These are phyloP conservation scores for Candidula unifasciata DNA, from an alignment of 2,888 invertebrate genomes.

Conservation along the genomic window DNA sequence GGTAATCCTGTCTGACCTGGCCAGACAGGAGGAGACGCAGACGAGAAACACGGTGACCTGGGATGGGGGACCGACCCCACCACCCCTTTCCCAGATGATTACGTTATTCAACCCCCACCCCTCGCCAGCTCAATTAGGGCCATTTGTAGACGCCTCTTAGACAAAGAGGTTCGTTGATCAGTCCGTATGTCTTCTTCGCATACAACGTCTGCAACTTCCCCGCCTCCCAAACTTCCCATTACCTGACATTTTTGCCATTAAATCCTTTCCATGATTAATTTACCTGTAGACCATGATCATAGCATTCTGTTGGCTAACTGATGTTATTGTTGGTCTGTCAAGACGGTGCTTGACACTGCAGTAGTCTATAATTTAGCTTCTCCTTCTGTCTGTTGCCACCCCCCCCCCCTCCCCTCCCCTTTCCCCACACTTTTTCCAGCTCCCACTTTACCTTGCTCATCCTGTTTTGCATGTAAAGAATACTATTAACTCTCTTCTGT, in stretches of 20 bases:
- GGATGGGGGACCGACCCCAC: neutral
- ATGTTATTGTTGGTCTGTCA: neutral
- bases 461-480: too few species aligned
- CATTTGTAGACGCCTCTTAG: neutral
- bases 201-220: too few species aligned
- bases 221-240: neutral
- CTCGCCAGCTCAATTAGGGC: too few species aligned
- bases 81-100: neutral
- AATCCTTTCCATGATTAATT: neutral
- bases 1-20: slow-evolving; percentile 26
- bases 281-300: too few species aligned
- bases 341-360: too few species aligned
- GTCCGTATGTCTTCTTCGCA: neutral
- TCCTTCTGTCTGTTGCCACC: too few species aligned
- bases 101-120: too few species aligned
- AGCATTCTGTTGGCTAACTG: neutral
- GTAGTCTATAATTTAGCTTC: too few species aligned
- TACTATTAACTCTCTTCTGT: too few species aligned
- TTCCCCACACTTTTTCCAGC: too few species aligned
- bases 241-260: neutral
- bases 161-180: slow-evolving; percentile 6
- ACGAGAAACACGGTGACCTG: slow-evolving; percentile 13
- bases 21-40: slow-evolving; percentile 20
- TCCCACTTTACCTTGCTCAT: too few species aligned
- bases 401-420: too few species aligned